Evolutionary conservation across 1,140 invertebrate species (phyloP).

Genomic region (Anthonomus grandis): DNA sequence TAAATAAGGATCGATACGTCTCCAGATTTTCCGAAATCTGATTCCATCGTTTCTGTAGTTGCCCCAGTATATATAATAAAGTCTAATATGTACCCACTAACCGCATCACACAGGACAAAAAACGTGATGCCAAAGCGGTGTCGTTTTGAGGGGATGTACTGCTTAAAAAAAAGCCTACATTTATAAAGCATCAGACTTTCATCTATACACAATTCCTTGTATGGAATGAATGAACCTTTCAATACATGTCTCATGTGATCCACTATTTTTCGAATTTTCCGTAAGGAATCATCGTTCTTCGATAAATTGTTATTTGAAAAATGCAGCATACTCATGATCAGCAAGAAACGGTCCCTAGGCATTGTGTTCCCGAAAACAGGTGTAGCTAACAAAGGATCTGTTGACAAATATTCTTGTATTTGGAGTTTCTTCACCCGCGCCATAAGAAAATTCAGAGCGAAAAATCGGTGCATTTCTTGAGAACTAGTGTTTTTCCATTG

Average conservation of each 20-base stretch:
- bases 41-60: background rate
- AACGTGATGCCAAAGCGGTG: constrained; percentile 22
- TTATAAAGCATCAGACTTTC: constrained; percentile 41
- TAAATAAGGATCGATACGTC: constrained; percentile 40
- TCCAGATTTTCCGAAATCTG: constrained; percentile 30
- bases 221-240: constrained; percentile 23
- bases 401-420: constrained; percentile 38
- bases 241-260: background rate
- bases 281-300: background rate
- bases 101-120: constrained; percentile 12
- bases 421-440: no score
- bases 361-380: constrained; percentile 37
- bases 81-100: constrained; percentile 14
- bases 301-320: constrained; percentile 29
- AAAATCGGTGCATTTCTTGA: no score
- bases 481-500: no score
- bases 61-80: constrained; percentile 20
- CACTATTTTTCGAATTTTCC: background rate
- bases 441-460: no score
- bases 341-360: constrained; percentile 29
- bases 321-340: constrained; percentile 27
- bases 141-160: constrained; percentile 46
- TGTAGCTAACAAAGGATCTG: constrained; percentile 28
- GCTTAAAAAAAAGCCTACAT: constrained; percentile 43
- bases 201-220: constrained; percentile 31